Evolutionary conservation across 2,797 vertebrate species (phyloP), one percentile per base, ranked within the genome.

Genomic region (Betta splendens): DNA sequence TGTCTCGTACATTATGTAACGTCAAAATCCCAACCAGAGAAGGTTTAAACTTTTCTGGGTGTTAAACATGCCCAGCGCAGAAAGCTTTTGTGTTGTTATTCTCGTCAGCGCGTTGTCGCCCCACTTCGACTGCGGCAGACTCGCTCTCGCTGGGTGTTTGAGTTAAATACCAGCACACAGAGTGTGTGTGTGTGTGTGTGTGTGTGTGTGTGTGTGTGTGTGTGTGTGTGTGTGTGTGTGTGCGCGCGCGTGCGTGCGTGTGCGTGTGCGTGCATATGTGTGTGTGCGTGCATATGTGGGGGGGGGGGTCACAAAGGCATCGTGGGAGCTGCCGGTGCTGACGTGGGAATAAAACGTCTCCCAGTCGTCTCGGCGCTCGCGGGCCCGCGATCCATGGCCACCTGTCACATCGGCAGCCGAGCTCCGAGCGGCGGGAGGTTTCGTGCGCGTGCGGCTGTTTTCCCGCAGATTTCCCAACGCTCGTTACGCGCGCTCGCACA

Each of bases 81-180:
- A 28, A 58, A 44, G 32, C 45, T 5, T 23, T 37, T 15, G 52
- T 59, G 36, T 52, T 66, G 11, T 1, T 54, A 59, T 47, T 31
- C 43, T 6, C 55, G 68, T 53, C 65, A 65, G 66, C 69, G 57
- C 46, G 57, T 64, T 60, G 60, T 77, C 63, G 28, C 49, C 40
- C 35, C 52, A 9, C 35, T 63, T 70, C 21, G 40, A 50, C 46
- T 49, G 69, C 26, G 57, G 65, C 64, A 46, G 65, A 51, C 46
- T 61, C 7, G 7, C 31, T 6, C 61, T 62, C 53, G 2, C 38
- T 42, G 35, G n/a, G 50, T 47, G 52, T 64, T 75, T 87, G 60
- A 89, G 89, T 90, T 80, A 85, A 86, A 85, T 74, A 86, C 84
- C 65, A 81, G 64, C 47, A n/a, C n/a, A n/a, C n/a, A n/a, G n/a